phyloP scores from a whole-genome alignment of 2,888 invertebrate species.

The Dioctria rufipes region DNA sequence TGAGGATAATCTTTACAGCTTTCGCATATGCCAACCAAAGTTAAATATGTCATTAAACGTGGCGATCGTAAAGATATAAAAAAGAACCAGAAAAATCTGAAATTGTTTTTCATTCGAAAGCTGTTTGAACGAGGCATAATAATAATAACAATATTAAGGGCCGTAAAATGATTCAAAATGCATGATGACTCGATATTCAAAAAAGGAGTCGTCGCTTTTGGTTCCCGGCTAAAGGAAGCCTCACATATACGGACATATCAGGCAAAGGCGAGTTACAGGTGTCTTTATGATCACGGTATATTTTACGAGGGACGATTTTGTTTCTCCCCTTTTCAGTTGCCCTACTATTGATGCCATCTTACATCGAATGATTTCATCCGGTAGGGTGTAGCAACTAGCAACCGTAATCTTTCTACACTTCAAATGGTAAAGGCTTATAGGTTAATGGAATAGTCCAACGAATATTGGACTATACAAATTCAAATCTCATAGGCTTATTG shows the following conservation, averaged over 20 bases:
- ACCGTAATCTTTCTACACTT: too few relatives aligned
- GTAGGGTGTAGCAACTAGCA: too few relatives aligned
- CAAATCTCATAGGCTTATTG: too few relatives aligned
- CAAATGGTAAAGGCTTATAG: too few relatives aligned
- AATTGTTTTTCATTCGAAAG: slow-evolving; percentile 46
- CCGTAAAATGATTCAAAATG: slow-evolving; percentile 47
- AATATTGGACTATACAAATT: too few relatives aligned
- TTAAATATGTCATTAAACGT: slow-evolving; percentile 52
- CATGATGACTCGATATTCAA: slow-evolving; percentile 38
- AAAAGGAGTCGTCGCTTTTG: neutral
- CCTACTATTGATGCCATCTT: too few relatives aligned
- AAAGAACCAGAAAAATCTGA: slow-evolving; percentile 23
- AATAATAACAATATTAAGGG: slow-evolving; percentile 52
- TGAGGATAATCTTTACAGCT: slow-evolving; percentile 54
- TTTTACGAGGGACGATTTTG: slow-evolving; percentile 46
- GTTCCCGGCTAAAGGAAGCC: neutral
- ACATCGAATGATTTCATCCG: too few relatives aligned
- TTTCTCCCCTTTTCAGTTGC: slow-evolving; percentile 26
- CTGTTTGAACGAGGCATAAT: slow-evolving; percentile 28
- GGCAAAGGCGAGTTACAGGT: slow-evolving; percentile 25
- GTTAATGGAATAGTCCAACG: too few relatives aligned
- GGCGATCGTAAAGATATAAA: slow-evolving; percentile 48
- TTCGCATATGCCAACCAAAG: slow-evolving; percentile 50
- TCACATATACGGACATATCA: neutral
- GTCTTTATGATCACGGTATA: slow-evolving; percentile 47